Conservation (phyloP, 2,797 vertebrate genomes). For the Falco rusticolus region DNA sequence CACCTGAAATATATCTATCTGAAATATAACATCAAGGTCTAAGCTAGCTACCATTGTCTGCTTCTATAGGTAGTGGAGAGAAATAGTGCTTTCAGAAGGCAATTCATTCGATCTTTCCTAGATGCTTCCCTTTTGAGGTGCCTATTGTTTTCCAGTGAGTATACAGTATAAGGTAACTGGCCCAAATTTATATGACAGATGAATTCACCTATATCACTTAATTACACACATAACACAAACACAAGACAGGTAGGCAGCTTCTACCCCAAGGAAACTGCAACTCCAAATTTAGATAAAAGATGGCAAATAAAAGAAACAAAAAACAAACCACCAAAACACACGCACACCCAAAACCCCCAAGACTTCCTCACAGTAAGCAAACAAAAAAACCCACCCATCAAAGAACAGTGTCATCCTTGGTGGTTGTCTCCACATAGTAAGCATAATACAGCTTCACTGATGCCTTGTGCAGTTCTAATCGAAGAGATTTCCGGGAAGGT, state of each 20-base stretch:
- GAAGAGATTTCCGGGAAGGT: neutral
- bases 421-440: neutral
- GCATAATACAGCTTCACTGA: neutral
- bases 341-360: neutral
- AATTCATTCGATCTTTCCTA: neutral
- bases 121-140: neutral
- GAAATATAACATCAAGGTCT: neutral
- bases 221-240: neutral
- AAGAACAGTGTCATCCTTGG: neutral
- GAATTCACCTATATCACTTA: neutral
- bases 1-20: neutral
- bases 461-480: neutral
- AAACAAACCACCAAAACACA: no score
- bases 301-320: neutral
- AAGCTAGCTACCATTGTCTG: neutral
- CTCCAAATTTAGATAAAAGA: neutral
- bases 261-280: neutral
- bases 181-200: neutral
- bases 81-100: neutral
- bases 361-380: neutral
- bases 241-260: neutral
- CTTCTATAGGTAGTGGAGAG: neutral
- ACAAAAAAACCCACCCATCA: fast-evolving
- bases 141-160: neutral
- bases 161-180: neutral